Conservation (phyloP, 2,113 vertebrate genomes). For the Ciconia stormi region DNA sequence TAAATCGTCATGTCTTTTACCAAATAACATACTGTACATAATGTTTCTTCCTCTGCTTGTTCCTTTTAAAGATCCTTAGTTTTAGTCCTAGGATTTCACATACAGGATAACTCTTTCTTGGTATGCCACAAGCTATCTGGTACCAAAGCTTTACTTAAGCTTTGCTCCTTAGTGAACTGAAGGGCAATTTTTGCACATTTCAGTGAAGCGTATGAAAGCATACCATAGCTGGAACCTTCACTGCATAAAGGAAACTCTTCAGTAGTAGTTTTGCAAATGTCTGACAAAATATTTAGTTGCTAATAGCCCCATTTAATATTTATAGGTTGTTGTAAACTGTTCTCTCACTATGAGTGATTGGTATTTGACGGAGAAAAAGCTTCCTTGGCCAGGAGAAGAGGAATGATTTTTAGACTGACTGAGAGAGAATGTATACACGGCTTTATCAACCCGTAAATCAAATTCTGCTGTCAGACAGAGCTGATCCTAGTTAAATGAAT, state of each 20-base stretch:
- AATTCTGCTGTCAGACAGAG: background rate
- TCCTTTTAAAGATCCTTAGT: background rate
- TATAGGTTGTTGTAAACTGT: background rate
- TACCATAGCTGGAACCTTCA: background rate
- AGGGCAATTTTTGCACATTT: background rate
- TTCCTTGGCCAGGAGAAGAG: background rate
- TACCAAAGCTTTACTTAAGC: background rate
- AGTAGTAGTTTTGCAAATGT: background rate
- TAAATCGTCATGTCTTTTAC: background rate
- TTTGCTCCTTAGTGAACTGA: background rate
- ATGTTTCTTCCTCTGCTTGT: background rate
- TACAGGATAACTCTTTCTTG: accelerated
- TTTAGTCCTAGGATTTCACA: background rate
- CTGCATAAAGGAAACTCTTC: background rate
- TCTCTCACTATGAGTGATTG: background rate
- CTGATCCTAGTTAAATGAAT: background rate
- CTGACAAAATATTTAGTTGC: background rate
- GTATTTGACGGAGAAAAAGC: background rate
- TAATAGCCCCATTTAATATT: background rate
- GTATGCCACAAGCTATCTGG: background rate
- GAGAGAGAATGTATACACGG: background rate
- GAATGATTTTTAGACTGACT: background rate
- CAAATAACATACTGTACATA: background rate
- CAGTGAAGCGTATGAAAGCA: background rate
- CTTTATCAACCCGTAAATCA: background rate